Evolutionary conservation across 2,113 vertebrate species (phyloP).

Genomic region (Crotalus horridus): DNA sequence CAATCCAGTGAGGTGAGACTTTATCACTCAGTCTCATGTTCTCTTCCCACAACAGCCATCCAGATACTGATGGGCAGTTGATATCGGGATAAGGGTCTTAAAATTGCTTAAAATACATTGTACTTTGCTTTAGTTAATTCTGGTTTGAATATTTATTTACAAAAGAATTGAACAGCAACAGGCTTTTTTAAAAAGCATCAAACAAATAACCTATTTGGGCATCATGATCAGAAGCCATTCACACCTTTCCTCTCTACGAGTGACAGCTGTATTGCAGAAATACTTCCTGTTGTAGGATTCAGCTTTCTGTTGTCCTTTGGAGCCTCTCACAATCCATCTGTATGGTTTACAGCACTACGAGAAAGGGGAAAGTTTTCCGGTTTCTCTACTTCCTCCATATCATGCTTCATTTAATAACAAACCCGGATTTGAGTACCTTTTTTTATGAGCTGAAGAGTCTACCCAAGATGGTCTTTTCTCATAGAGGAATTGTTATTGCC

Average conservation of each 20-base stretch:
- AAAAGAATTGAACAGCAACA: background rate
- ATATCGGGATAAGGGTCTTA: background rate
- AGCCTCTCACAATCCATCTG: background rate
- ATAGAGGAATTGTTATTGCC: background rate
- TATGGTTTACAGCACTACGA: background rate
- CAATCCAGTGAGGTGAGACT: background rate
- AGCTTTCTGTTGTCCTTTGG: background rate
- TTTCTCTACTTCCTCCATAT: background rate
- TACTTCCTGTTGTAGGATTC: no score
- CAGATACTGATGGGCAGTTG: background rate
- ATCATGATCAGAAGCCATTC: background rate
- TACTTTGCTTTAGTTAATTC: background rate
- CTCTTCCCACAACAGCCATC: background rate
- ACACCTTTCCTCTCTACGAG: background rate
- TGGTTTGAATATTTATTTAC: background rate
- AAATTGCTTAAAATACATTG: background rate
- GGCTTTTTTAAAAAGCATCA: background rate
- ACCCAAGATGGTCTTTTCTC: background rate
- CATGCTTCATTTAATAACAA: background rate
- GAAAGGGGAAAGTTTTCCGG: background rate
- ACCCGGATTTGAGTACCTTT: background rate
- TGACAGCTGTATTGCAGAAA: background rate
- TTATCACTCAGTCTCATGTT: background rate
- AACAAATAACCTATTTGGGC: background rate
- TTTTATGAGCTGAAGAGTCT: background rate